Base-by-base conservation (phyloP, 2,888 invertebrate species). In the Sphecodes monilicornis region DNA sequence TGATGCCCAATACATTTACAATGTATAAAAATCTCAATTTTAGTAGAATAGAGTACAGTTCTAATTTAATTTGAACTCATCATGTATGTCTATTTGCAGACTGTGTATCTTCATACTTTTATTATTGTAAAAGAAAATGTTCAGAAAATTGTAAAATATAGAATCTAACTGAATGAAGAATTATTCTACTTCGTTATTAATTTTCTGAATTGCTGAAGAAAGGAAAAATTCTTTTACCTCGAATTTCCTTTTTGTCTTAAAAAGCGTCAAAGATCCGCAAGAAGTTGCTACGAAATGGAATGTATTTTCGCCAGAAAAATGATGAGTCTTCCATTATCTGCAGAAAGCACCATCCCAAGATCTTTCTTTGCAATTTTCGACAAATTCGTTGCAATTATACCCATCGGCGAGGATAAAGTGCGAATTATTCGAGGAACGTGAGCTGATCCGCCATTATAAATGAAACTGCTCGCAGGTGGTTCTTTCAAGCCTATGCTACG, bases 391-490 rank as follows among this genome's bases (percentile, higher is more conserved):
- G 74, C 74, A 22, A 74, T 74, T 74, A 74, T 46, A 26, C 39
- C 26, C 36, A 76, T 76, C 69, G 36, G 26, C 50, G 13, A 1
- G 57, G 82, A 68, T 41, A 50, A 70, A 69, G 71, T 66, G 75
- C 36, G 78, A 68, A 78, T 60, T 72, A 66, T 75, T 68, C 26
- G 39, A 54, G 72, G 57, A 60, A 66, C 6, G 39, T 54, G 32
- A 18, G 54, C n/a, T 75, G 81, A 73, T 68, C 78, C 75, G 39
- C 39, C 60, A 32, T 84, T 84, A 84, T 81, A 86, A 86, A 81
- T 84, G 84, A 84, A 84, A 78, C 60, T 78, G 32, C 66, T 64
- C 78, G 81, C 84, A 78, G 85, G 85, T 81, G 84, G 84, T 77
- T 84, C 84, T 84, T 76, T 78, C 71, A 41, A 76, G 66, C 76